Conservation (phyloP, 2,113 vertebrate genomes). For the Taurulus bubalis region DNA sequence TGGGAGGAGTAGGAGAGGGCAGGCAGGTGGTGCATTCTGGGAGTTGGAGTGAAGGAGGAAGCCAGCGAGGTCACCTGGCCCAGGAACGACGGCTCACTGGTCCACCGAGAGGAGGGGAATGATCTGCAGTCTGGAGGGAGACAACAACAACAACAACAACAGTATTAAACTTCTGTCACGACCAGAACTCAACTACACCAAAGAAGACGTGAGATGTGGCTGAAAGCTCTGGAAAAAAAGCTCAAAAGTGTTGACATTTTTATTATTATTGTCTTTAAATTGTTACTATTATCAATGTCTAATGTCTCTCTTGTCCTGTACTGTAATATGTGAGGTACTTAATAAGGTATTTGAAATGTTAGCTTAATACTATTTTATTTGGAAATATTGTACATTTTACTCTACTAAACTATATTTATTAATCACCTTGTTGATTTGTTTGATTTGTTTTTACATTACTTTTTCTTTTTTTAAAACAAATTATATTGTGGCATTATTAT, state of each 20-base stretch:
- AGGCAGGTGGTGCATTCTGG: conserved; percentile 72
- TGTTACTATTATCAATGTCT: background rate
- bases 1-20: conserved; percentile 58
- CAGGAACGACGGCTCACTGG: conserved; percentile 60
- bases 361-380: background rate
- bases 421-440: background rate
- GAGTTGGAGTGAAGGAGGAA: conserved; percentile 55
- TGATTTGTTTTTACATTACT: too few species aligned
- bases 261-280: background rate
- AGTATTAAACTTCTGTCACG: background rate
- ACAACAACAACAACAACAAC: background rate
- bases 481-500: background rate
- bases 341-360: background rate
- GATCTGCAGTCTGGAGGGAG: conserved; percentile 63
- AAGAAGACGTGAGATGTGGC: background rate
- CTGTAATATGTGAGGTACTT: background rate
- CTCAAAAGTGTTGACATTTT: too few species aligned
- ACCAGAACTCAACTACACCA: too few species aligned
- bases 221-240: background rate
- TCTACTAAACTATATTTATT: background rate
- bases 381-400: background rate
- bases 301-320: background rate
- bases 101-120: conserved; percentile 66
- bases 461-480: too few species aligned
- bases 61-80: conserved; percentile 67